Base-by-base conservation (phyloP, 2,888 invertebrate species). In the Syrista parreyssii region DNA sequence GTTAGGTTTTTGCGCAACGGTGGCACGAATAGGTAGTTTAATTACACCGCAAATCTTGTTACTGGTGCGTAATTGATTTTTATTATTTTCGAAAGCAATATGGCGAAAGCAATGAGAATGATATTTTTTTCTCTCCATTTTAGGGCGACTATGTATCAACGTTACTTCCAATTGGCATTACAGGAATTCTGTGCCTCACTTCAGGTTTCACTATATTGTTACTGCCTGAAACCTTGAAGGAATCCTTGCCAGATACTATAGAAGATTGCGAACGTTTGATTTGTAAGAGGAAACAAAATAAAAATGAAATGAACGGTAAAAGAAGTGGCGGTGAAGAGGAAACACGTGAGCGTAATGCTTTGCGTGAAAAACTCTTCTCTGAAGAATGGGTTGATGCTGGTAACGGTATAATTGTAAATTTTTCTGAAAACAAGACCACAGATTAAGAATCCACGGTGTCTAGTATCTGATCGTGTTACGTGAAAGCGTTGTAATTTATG, bases 21-120 rank as follows among this genome's bases (percentile, higher is more conserved):
- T 92, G 83, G 92, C 92, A 6, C 88, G 93, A 80, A 87, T 92
- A 23, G 93, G 93, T 1, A 92, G 92, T 74, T 89, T 93, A 68
- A 84, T 92, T 32, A 92, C 92, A 32, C 92, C 92, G 15, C 92
- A 92, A 82, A 80, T 91, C 69, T 83, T 91, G 81, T 80, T 87
- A 40, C 79, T 88, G 82, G 91, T 91, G 32, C 31, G 71, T 71
- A 31, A 33, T 12, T 71, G 71, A 31, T 32, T 11, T 32, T 12
- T 31, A 11, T 30, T 71, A 71, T 71, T 71, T 71, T 71, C 12
- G 11, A 71, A 30, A 32, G 34, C 9, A 34, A 34, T 34, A 34
- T 34, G 6, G 34, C 34, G 3, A 34, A 34, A 34, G 55, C 55
- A 55, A 55, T 55, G 23, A 55, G 55, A 55, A 55, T 55, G 23